Conservation (phyloP, 2,888 invertebrate species). For the Cheilosia variabilis region DNA sequence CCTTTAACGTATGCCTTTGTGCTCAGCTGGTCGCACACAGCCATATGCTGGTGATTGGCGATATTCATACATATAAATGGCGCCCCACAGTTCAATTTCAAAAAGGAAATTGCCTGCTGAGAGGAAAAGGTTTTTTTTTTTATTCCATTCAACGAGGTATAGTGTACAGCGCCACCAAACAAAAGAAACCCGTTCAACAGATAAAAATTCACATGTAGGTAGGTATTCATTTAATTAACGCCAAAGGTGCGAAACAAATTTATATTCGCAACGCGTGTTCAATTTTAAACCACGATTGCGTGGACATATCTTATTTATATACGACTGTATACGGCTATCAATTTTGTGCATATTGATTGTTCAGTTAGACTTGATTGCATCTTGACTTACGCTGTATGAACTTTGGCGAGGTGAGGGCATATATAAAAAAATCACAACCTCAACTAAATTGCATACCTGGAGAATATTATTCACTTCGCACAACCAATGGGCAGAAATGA, state of each 20-base stretch:
- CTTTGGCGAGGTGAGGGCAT: no score
- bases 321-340: no score
- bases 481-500: no score
- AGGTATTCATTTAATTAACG: conserved; percentile 59
- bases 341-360: no score
- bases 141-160: no score
- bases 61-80: conserved; percentile 39
- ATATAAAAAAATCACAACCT: no score
- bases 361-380: no score
- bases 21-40: conserved; percentile 9
- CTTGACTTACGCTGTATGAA: no score
- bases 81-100: conserved; percentile 66
- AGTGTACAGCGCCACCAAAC: conserved; percentile 5
- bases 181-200: conserved; percentile 58
- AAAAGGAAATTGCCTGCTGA: conserved; percentile 68
- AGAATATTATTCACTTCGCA: no score
- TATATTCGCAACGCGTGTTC: conserved; percentile 24
- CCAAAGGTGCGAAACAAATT: conserved; percentile 63
- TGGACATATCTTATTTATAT: neutral
- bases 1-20: conserved; percentile 2
- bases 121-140: conserved; percentile 30
- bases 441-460: no score
- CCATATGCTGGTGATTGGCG: conserved; percentile 49
- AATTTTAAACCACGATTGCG: conserved; percentile 32
- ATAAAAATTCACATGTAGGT: conserved; percentile 31